Percentiles rank a stretch among this genome's conserved stretches.
These are phyloP conservation scores for Brachionichthys hirsutus DNA, from an alignment of 2,113 vertebrate species.

Conservation along the genomic window DNA sequence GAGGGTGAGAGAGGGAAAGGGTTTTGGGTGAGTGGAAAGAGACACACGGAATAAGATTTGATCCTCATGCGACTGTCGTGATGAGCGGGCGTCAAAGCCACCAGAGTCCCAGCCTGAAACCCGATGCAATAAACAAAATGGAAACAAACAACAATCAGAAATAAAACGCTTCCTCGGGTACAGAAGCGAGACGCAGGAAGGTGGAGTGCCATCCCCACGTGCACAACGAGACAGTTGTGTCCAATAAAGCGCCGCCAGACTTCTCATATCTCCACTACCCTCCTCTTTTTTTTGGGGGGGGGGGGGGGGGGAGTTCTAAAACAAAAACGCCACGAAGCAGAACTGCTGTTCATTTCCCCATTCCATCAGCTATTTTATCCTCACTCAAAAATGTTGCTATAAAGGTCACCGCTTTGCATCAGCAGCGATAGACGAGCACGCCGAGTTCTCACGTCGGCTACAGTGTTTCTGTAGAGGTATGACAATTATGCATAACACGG, in stretches of 20 bases:
- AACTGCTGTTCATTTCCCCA: slow-evolving; percentile 30
- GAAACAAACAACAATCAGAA: slow-evolving; percentile 14
- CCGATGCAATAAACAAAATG: slow-evolving; percentile 22
- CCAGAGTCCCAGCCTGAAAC: slow-evolving; percentile 25
- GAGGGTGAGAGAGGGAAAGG: background rate
- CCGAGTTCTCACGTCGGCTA: too few relatives aligned
- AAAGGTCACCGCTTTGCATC: slow-evolving; percentile 36
- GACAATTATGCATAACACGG: too few relatives aligned
- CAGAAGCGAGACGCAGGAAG: slow-evolving; percentile 30
- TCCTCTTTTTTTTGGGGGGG: too few relatives aligned
- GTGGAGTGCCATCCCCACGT: slow-evolving; percentile 12
- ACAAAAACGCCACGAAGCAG: slow-evolving; percentile 23
- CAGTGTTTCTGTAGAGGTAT: too few relatives aligned
- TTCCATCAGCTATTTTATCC: slow-evolving; percentile 53
- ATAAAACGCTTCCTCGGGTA: slow-evolving; percentile 46
- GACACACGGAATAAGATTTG: slow-evolving; percentile 30
- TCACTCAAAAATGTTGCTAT: slow-evolving; percentile 32
- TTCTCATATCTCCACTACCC: slow-evolving; percentile 18
- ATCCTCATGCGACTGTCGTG: slow-evolving; percentile 41
- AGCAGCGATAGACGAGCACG: background rate
- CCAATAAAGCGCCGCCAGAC: slow-evolving; percentile 19
- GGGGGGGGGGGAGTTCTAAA: too few relatives aligned
- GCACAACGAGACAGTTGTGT: slow-evolving; percentile 5
- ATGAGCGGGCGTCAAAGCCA: slow-evolving; percentile 56
- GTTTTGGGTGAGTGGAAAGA: background rate